Percentiles rank a stretch among this genome's conserved stretches.
These are phyloP conservation scores for Zaprionus obscuricornis DNA, from an alignment of 2,888 invertebrate genomes.

Conservation along the genomic window DNA sequence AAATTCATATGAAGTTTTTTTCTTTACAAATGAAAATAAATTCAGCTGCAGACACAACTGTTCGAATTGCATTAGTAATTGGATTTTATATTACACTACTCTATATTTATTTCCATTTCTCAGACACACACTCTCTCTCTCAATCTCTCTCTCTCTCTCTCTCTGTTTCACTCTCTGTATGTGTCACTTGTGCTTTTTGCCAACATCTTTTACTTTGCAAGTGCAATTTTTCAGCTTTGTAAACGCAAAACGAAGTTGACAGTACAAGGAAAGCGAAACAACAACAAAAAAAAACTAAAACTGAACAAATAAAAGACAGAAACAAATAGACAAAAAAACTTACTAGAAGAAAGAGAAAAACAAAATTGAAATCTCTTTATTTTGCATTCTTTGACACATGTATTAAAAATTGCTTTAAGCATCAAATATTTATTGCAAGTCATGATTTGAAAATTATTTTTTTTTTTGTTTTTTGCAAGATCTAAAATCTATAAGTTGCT, in stretches of 20 bases:
- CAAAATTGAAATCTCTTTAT: constrained; percentile 16
- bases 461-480: too few species aligned
- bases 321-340: neutral
- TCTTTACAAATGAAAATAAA: constrained; percentile 9
- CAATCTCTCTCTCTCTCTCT: too few species aligned
- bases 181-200: constrained; percentile 18
- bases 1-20: neutral
- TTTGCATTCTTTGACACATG: neutral
- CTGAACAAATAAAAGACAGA: constrained; percentile 5
- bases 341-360: too few species aligned
- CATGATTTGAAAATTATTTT: too few species aligned
- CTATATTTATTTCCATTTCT: too few species aligned
- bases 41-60: constrained; percentile 10
- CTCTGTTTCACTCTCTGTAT: too few species aligned
- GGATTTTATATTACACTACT: constrained; percentile 36
- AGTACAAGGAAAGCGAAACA: constrained; percentile 27
- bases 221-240: constrained; percentile 32
- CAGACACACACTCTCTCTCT: too few species aligned
- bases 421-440: too few species aligned
- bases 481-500: too few species aligned
- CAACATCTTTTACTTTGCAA: constrained; percentile 33
- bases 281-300: constrained; percentile 8
- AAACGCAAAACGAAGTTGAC: constrained; percentile 36
- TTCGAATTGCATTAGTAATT: constrained; percentile 43
- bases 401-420: neutral